Evolutionary conservation across 2,888 invertebrate species (phyloP).

Genomic region (Thera britannica): DNA sequence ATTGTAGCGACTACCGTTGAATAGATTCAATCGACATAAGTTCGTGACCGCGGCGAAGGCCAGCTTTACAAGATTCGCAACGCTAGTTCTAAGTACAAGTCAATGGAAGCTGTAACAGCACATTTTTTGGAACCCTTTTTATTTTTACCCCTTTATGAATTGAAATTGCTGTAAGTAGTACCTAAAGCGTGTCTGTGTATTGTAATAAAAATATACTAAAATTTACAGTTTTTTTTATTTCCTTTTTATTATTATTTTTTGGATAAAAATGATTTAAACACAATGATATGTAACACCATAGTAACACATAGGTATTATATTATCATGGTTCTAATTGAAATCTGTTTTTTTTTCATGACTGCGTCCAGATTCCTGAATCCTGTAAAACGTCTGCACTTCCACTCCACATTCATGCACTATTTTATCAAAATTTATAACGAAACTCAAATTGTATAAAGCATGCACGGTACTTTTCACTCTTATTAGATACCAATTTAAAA

Average conservation of each 20-base stretch:
- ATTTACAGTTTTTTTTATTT: too few relatives aligned
- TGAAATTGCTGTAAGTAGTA: too few relatives aligned
- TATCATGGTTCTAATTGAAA: too few relatives aligned
- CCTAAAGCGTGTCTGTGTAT: too few relatives aligned
- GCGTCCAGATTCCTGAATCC: neutral
- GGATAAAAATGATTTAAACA: too few relatives aligned
- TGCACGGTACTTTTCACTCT: neutral
- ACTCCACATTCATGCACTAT: neutral
- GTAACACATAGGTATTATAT: too few relatives aligned
- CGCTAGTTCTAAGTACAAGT: constrained; percentile 10
- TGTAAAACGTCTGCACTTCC: neutral
- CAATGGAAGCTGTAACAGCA: neutral
- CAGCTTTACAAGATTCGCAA: constrained; percentile 17
- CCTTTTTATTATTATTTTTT: too few relatives aligned
- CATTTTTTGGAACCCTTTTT: neutral
- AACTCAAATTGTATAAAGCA: neutral
- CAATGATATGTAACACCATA: too few relatives aligned
- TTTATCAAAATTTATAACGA: neutral
- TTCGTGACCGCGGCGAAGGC: constrained; percentile 29
- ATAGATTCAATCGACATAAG: constrained; percentile 23
- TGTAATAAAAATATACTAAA: too few relatives aligned
- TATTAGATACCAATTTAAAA: neutral
- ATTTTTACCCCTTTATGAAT: neutral
- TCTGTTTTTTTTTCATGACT: neutral
- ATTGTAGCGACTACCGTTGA: constrained; percentile 17